Base-by-base conservation (phyloP, 2,797 vertebrate species). In the Gastrophryne carolinensis region DNA sequence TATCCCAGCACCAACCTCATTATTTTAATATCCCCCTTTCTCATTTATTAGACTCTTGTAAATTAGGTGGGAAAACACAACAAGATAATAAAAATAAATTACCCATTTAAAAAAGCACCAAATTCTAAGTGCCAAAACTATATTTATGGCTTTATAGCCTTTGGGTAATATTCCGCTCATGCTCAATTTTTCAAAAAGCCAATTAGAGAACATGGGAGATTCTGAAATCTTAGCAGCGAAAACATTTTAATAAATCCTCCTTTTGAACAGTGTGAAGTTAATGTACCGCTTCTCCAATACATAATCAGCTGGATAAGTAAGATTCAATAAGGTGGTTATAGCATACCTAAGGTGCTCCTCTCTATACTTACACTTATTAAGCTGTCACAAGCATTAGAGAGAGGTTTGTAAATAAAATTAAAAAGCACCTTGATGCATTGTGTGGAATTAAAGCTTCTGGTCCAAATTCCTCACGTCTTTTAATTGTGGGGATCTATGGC, bases 221-320 rank as follows among this genome's bases (percentile, higher is more conserved):
- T 82, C 82, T 85, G 75, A 81, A 88, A 89, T 86, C 86, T 80
- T 81, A 73, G 79, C 61, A 76, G 80, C 77, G 37, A 79, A 61
- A 86, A 80, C 74, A 86, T 79, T 83, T 87, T 86, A 90, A 89
- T 88, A 89, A 91, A 89, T 44, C 6, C 39, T 37, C 53, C 27
- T 32, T 34, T 77, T 73, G 78, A 76, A 81, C 86, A 85, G 86
- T 89, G 88, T 86, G 81, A 72, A 89, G 79, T 90, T 90, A 91
- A 90, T 88, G 86, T 88, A 85, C 82, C 79, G 1, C 84, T 86
- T 72, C 73, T 72, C 81, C 86, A 87, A 91, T 88, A 88, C 84
- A 88, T 89, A 91, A 91, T 88, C 86, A 90, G 89, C 87, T 86
- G 87, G 86, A 85, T 88, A 90, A 90, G 82, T 86, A 89, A 87